phyloP scores from a whole-genome alignment of 2,113 vertebrate genomes.

The Phrynocephalus versicolor region DNA sequence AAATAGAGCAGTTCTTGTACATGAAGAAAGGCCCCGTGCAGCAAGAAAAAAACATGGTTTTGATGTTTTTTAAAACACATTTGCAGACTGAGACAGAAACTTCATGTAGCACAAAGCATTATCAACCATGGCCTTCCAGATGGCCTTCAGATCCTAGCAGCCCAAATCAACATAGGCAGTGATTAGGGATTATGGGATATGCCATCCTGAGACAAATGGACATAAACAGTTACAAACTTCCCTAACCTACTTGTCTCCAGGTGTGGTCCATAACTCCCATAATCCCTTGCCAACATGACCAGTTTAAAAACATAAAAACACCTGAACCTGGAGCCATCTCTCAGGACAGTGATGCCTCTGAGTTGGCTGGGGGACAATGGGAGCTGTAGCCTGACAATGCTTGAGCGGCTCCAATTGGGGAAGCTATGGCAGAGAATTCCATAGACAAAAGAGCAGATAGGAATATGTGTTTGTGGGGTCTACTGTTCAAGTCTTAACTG shows the following conservation, averaged over 20 bases:
- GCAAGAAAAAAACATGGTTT: background rate
- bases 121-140: background rate
- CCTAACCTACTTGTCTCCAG: too few relatives aligned
- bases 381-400: background rate
- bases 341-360: too few relatives aligned
- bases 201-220: too few relatives aligned
- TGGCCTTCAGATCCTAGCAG: too few relatives aligned
- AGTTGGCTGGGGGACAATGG: background rate
- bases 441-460: background rate
- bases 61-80: background rate
- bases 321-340: too few relatives aligned
- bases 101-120: background rate
- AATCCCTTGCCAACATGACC: background rate
- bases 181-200: too few relatives aligned
- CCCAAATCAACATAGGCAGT: too few relatives aligned
- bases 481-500: too few relatives aligned
- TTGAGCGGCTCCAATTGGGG: background rate
- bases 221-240: too few relatives aligned
- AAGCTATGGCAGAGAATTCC: background rate
- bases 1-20: background rate
- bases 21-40: background rate
- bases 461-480: too few relatives aligned
- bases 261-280: background rate
- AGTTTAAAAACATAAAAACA: too few relatives aligned
- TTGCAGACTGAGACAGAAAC: background rate